phyloP scores from a whole-genome alignment of 1,140 invertebrate genomes.

The Goniozus legneri region DNA sequence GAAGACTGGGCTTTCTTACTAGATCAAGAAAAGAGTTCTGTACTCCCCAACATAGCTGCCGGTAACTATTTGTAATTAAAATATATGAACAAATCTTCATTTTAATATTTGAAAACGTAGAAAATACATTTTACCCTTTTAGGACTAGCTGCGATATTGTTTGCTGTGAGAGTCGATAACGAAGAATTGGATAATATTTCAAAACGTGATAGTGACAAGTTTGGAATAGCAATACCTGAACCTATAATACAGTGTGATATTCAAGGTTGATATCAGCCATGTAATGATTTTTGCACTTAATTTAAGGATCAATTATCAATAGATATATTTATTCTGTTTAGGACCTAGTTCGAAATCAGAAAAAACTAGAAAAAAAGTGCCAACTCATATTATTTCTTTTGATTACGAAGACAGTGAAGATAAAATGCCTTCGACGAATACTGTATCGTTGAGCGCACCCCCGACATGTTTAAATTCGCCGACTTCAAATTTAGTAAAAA shows the following conservation, averaged over 20 bases:
- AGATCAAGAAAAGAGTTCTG: conserved; percentile 70
- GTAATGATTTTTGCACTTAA: neutral
- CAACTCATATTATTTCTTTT: conserved; percentile 63
- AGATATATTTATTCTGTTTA: conserved; percentile 6
- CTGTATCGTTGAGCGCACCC: conserved; percentile 57
- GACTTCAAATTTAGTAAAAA: conserved; percentile 37
- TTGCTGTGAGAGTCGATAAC: conserved; percentile 87
- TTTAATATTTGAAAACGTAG: too few relatives aligned
- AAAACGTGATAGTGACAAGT: conserved; percentile 36
- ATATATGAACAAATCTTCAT: too few relatives aligned
- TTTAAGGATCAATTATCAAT: neutral
- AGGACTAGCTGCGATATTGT: conserved; percentile 82
- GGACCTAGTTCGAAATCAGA: conserved; percentile 51
- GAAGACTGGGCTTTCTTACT: conserved; percentile 79
- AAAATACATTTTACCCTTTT: conserved; percentile 33
- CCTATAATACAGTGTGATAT: conserved; percentile 54
- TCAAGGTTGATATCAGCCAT: conserved; percentile 23
- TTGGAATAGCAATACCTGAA: conserved; percentile 49
- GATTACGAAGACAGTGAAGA: conserved; percentile 56
- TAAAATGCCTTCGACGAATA: conserved; percentile 20
- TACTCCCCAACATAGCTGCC: conserved; percentile 78
- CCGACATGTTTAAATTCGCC: conserved; percentile 64
- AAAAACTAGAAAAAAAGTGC: conserved; percentile 59
- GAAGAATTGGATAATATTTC: conserved; percentile 69
- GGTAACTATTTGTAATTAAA: conserved; percentile 55